Percentiles rank a stretch among this genome's conserved stretches.
These are phyloP conservation scores for Mesocentrotus franciscanus DNA, from an alignment of 53 echinoderm and acorn worm genomes.

Conservation along the genomic window DNA sequence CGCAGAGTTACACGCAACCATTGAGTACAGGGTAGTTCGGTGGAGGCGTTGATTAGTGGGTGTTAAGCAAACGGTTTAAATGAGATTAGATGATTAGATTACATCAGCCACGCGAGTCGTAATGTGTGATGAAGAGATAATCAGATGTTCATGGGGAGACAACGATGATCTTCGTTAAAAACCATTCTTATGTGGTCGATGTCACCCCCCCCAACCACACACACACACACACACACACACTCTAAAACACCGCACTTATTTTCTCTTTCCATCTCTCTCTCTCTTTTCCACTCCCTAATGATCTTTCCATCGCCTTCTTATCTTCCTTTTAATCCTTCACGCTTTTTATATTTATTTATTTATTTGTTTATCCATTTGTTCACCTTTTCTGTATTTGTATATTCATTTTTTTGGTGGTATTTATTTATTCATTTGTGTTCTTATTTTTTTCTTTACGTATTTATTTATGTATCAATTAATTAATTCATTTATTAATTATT, in stretches of 20 bases:
- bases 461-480: too few relatives aligned
- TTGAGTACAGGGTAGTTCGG: not conserved
- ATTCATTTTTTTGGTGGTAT: too few relatives aligned
- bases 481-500: too few relatives aligned
- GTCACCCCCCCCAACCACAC: not conserved
- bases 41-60: not conserved
- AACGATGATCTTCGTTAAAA: not conserved
- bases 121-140: slow-evolving; percentile 9
- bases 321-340: not conserved
- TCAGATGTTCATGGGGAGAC: slow-evolving; percentile 2
- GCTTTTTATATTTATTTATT: not conserved
- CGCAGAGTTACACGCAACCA: not conserved
- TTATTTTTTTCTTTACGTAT: too few relatives aligned
- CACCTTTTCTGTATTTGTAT: not conserved
- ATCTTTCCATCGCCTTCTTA: not conserved
- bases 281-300: not conserved
- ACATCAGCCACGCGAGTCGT: slow-evolving; percentile 2
- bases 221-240: not conserved
- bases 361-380: not conserved
- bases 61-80: slow-evolving; percentile 9
- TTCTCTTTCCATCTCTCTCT: not conserved
- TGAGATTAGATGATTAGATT: slow-evolving; percentile 45
- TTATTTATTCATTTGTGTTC: too few relatives aligned
- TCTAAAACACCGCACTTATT: not conserved
- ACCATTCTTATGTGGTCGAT: not conserved